Evolutionary conservation across 2,888 invertebrate species (phyloP), one percentile per base, ranked within the genome.

Genomic region (Drosophila buzzatii): DNA sequence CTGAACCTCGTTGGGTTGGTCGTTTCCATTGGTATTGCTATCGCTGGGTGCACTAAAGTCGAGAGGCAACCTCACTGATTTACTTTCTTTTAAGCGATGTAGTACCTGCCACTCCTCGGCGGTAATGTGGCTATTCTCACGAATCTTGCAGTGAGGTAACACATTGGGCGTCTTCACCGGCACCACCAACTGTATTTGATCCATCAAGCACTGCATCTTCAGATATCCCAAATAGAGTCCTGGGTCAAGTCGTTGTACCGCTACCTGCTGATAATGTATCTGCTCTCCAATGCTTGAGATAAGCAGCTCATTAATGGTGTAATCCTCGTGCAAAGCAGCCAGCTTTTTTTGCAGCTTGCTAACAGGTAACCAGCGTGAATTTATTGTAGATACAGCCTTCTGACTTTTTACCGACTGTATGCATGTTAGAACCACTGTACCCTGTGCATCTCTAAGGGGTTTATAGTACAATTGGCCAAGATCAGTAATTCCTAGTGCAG

Each of bases 71-170:
- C 84, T 78, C 31, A 89, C 63, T 6, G 85, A 81, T 61, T 82
- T 73, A 27, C 79, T 67, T 18, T 70, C 66, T 3, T 35, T 35
- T 7, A 53, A 72, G 2, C 94, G 95, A 90, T 96, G 96, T 16
- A 99, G 94, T 92, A 97, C 97, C 81, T 97, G 96, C 99, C 99
- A 99, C 93, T 99, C 99, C 92, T 99, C 99, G 33, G 97, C 97
- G 16, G 98, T 98, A 0, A 99, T 97, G 92, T 99, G 99, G 1
- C 99, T 97, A 94, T 99, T 99, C 82, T 98, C 97, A 71, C 99
- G 94, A 42, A 99, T 96, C 92, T 98, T 97, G 76, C 97, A 97
- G 92, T 98, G 97, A 0, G 99, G 99, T 79, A 99, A 95, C 81
- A 99, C 97, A 92, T 99, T 99, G 6, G 99, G 99, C 2, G 97